These are phyloP conservation scores for Teleogryllus oceanicus DNA, from an alignment of 2,888 invertebrate species.

Conservation along the genomic window DNA sequence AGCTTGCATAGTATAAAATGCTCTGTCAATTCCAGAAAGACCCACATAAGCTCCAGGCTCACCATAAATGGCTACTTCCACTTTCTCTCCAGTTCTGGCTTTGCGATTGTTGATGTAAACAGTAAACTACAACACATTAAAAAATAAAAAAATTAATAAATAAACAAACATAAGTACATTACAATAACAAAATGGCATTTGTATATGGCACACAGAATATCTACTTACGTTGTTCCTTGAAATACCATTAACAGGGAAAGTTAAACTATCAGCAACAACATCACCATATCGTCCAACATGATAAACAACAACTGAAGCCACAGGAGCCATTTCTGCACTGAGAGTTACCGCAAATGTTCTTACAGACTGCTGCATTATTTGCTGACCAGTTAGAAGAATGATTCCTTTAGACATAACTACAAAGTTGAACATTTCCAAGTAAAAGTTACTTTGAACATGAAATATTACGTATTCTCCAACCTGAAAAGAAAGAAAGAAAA, in stretches of 20 bases:
- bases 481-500: conserved; percentile 46
- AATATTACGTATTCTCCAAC: conserved; percentile 94
- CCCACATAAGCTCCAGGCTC: conserved; percentile 94
- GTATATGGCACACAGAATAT: too few species aligned
- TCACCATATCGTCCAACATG: conserved; percentile 77
- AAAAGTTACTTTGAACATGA: conserved; percentile 88
- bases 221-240: conserved; percentile 76
- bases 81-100: conserved; percentile 86
- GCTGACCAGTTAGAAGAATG: conserved; percentile 77
- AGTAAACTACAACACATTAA: conserved; percentile 59
- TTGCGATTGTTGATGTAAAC: conserved; percentile 88
- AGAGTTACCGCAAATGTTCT: conserved; percentile 78
- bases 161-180: too few species aligned
- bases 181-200: too few species aligned
- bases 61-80: conserved; percentile 90
- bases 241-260: conserved; percentile 95
- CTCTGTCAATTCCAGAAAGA: conserved; percentile 82
- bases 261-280: conserved; percentile 86
- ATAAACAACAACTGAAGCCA: conserved; percentile 86
- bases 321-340: conserved; percentile 88
- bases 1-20: conserved; percentile 89
- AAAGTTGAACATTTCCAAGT: conserved; percentile 84
- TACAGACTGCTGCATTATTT: conserved; percentile 74
- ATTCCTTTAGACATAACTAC: conserved; percentile 90
- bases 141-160: conserved; percentile 21